Evolutionary conservation across 2,888 invertebrate genomes (phyloP), one percentile per base, ranked within the genome.

Genomic region (Buathra laborator): DNA sequence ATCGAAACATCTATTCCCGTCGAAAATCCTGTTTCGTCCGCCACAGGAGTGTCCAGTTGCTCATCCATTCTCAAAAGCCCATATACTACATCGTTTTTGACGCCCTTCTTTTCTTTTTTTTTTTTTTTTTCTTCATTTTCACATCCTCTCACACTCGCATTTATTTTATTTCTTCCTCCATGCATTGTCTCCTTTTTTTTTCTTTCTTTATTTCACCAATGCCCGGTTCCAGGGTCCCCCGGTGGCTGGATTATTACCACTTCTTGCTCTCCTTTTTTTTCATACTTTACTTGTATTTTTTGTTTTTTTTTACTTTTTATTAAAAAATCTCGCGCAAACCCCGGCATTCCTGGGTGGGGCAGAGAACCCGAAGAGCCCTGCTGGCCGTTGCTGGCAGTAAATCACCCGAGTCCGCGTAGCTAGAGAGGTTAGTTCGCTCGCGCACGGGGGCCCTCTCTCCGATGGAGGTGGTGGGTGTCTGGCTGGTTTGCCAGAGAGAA

Each of bases 291-390:
- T 9, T 9, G 0, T 5, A 9, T 24, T 24, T 24, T 2, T 62
- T 84, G 48, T 79, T 71, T 46, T 37, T 71, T 24, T 74, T 48
- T 81, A 77, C 71, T 67, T 81, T 81, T 91, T 91, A 91, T 87
- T 89, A 89, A 89, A 91, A 91, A 92, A 91, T 92, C 90, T 91
- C 90, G 90, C 91, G 91, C 90, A 91, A 92, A 92, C 88, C 88
- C 86, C 90, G 90, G 91, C 93, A 94, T 93, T 93, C 93, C 93
- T 93, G 93, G 93, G 93, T 93, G 93, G 92, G 93, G 93, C 93
- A 91, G 53, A 66, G 70, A 75, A 48, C n/a, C 70, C 76, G 75
- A 76, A 85, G 80, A 86, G 84, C 70, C 81, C 85, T 75, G 85
- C 83, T 82, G 85, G 66, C 68, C 72, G 76, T 62, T 62, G 51